Base-by-base conservation (phyloP, 2,113 vertebrate genomes). In the Fulica atra region DNA sequence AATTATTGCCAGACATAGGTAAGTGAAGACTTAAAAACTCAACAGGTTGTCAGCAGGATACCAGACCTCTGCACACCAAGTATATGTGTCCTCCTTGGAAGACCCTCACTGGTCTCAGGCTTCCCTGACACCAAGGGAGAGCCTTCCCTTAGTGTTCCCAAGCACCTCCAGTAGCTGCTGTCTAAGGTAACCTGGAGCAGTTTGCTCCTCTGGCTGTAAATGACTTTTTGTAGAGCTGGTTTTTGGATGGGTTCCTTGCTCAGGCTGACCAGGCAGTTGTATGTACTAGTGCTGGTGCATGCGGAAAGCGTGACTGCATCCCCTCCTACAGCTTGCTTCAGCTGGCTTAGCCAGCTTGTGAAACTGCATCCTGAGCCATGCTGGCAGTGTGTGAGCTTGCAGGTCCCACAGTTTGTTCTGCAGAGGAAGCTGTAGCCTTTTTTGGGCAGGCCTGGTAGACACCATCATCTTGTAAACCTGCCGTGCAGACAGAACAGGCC, bases 281-380 rank as follows among this genome's bases (percentile, higher is more conserved):
- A 44, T 3, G 1, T 23, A 19, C 31, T 65, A 26, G 69, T 36
- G 8, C 50, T 15, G 44, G 59, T 31, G 35, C 2, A 0, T 25
- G 44, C 31, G 29, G n/a, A n/a, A 68, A 76, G 25, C 23, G 42
- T 0, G 1, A 33, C 15, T 0, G 0, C 51, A 68, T 26, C 18
- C 68, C 29, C 28, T 40, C 29, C 35, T 35, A 8, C 40, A 24
- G 24, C 42, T 79, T 63, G 59, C 23, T 91, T 42, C 1, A 3
- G 10, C 24, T 74, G n/a, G 18, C n/a, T 70, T 13, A 26, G 42
- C 38, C 13, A 16, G 61, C 29, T 42, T 36, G 21, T 57, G 44
- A 53, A 74, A 16, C 66, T 71, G 50, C 15, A 7, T 21, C 25
- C 23, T 10, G 25, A 36, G 51, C 61, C 0, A 1, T 5, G 44